Evolutionary conservation across 2,888 invertebrate genomes (phyloP), one percentile per base, ranked within the genome.

Genomic region (Pristionchus entomophagus): DNA sequence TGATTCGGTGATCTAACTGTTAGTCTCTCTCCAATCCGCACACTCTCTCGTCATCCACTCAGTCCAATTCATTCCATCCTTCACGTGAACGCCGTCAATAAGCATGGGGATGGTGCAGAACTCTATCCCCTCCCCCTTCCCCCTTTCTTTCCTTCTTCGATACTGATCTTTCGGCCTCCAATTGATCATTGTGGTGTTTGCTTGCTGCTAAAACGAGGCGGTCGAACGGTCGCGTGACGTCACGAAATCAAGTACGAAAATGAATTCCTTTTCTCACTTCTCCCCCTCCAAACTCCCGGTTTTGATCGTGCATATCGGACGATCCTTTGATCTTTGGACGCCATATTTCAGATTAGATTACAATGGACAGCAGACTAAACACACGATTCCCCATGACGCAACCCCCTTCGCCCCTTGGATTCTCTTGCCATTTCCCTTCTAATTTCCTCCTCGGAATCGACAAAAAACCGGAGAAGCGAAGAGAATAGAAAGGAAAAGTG

Each of bases 141-240:
- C 12, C 29, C 59, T 59, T 29, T 29, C 29, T 12, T n/a, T 32
- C 62, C 32, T 14, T 26, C 14, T 32, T 62, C 62, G 62, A 62
- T 32, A 62, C 69, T 69, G 38, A 69, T 69, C 69, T 69, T 69
- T 69, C 69, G 69, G 38, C 69, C 69, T 69, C 69, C 22, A 38
- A 6, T 69, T 38, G 69, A 69, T 69, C 69, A 6, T 69, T 41
- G 19, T 69, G 22, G 22, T 41, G 22, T 22, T 41, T 38, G 69
- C 38, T n/a, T n/a, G n/a, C n/a, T 12, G 32, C 62, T 17, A 38
- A 69, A 35, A 5, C 22, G 22, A 69, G 17, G 38, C n/a, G 32
- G 29, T 69, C 69, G 45, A 41, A 38, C 38, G 69, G 5, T 38
- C 38, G 19, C 69, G 62, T 69, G 38, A 69, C 69, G 69, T 69